These are phyloP conservation scores for Drosophila burlai DNA, from an alignment of 1,140 invertebrate species.

Conservation along the genomic window DNA sequence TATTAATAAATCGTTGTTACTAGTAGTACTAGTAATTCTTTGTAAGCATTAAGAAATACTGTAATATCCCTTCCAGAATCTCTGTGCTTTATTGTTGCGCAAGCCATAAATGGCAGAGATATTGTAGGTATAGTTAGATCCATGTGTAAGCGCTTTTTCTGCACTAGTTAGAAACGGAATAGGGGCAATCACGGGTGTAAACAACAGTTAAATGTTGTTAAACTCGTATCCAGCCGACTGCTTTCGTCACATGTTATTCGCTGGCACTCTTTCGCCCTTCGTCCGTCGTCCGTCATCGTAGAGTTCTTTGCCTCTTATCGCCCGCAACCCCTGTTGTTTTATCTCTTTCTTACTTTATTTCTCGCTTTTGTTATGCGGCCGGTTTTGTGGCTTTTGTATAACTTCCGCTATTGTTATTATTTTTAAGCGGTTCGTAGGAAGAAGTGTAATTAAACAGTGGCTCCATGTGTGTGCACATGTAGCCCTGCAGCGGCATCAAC, in stretches of 20 bases:
- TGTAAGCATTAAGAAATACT: not conserved
- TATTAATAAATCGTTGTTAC: too few species aligned
- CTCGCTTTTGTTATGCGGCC: conserved; percentile 43
- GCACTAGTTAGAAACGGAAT: conserved; percentile 23
- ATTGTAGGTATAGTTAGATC: not conserved
- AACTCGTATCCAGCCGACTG: conserved; percentile 35
- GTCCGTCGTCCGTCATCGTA: not conserved
- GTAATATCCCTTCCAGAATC: not conserved
- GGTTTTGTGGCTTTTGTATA: conserved; percentile 78
- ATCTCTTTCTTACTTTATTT: conserved; percentile 13
- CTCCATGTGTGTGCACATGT: conserved; percentile 4
- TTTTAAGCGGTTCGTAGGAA: conserved; percentile 47
- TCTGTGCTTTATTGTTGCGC: not conserved
- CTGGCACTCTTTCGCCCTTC: conserved; percentile 20
- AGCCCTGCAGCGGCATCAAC: conserved; percentile 31
- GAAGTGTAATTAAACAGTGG: conserved; percentile 74
- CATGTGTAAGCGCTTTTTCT: conserved; percentile 15
- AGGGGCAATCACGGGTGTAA: conserved; percentile 47
- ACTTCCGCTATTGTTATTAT: conserved; percentile 76
- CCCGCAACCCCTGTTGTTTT: conserved; percentile 29
- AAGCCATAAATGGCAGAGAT: not conserved
- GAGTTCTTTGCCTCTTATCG: conserved; percentile 41
- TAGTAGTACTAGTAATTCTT: too few species aligned
- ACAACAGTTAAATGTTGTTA: conserved; percentile 56
- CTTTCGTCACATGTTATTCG: conserved; percentile 53